A percentile compares a stretch with the other conserved stretches of the same genome.
Evolutionary conservation across 2,888 invertebrate genomes (phyloP).

Genomic region (Yponomeuta evonymella): DNA sequence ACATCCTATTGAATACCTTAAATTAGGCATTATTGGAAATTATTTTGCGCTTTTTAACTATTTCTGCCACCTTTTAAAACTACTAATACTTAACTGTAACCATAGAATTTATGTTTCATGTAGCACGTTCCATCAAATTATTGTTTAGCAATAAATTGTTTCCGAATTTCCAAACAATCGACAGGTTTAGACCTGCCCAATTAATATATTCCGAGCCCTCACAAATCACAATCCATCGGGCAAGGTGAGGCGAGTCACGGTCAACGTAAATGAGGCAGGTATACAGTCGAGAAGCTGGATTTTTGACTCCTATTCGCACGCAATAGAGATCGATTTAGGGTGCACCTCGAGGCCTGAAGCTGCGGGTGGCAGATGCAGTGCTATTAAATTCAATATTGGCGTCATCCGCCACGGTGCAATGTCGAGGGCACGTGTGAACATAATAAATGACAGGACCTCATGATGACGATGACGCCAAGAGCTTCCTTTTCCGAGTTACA

Average conservation of each 20-base stretch:
- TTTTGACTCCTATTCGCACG: slow-evolving; percentile 4
- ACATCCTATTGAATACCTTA: neutral
- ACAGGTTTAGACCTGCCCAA: neutral
- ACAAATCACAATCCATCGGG: slow-evolving; percentile 28
- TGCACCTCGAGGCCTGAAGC: neutral
- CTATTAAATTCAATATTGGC: slow-evolving; percentile 52
- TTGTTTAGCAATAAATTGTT: neutral
- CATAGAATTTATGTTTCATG: too few species aligned
- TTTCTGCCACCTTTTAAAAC: too few species aligned
- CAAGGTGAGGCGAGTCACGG: slow-evolving; percentile 67
- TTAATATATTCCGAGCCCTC: slow-evolving; percentile 29
- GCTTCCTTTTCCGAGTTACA: neutral
- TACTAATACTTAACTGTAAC: too few species aligned
- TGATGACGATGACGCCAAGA: slow-evolving; percentile 13
- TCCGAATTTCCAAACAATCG: neutral
- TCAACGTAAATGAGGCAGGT: slow-evolving; percentile 50
- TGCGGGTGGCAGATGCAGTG: slow-evolving; percentile 49
- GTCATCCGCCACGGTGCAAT: slow-evolving; percentile 61
- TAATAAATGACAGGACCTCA: slow-evolving; percentile 5
- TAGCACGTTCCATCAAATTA: neutral
- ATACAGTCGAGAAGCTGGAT: slow-evolving; percentile 18
- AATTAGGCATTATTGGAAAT: too few species aligned
- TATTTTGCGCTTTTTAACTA: too few species aligned
- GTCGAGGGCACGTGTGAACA: slow-evolving; percentile 46
- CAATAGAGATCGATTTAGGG: slow-evolving; percentile 6